phyloP scores from a whole-genome alignment of 1,140 invertebrate species.

The Diplogasteroides magnus region DNA sequence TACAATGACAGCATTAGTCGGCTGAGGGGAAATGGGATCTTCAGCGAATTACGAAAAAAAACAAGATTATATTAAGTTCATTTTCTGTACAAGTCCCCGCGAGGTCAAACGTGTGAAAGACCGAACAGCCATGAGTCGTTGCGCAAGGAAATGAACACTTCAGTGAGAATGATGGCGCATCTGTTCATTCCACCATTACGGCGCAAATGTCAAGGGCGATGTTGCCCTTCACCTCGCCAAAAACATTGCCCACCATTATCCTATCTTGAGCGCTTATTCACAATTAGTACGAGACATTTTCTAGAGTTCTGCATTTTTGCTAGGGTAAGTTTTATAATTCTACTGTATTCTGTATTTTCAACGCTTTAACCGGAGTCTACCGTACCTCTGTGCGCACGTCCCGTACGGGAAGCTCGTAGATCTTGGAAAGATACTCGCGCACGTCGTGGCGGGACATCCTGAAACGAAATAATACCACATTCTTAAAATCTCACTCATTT shows the following conservation, averaged over 20 bases:
- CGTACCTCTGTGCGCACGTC: conserved; percentile 46
- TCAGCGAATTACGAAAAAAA: too few species aligned
- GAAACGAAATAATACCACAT: conserved; percentile 14
- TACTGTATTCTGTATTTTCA: not conserved
- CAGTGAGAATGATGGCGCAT: too few species aligned
- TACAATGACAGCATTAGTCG: too few species aligned
- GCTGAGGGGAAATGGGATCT: too few species aligned
- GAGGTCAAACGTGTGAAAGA: too few species aligned
- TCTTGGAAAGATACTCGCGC: conserved; percentile 51
- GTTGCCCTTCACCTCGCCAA: not conserved
- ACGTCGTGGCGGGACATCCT: conserved; percentile 45
- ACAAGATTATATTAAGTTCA: too few species aligned
- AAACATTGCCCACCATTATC: not conserved
- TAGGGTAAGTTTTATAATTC: not conserved
- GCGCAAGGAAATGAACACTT: too few species aligned
- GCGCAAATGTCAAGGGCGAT: not conserved
- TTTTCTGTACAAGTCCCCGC: too few species aligned
- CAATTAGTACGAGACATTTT: too few species aligned
- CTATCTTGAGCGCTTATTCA: not conserved
- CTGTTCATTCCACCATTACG: not conserved
- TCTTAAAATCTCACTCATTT: not conserved
- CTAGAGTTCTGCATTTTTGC: too few species aligned
- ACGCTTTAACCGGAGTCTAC: not conserved
- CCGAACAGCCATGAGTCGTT: too few species aligned
- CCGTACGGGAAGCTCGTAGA: conserved; percentile 51